Conservation (phyloP, 2,797 vertebrate species). For the Hybognathus amarus region DNA sequence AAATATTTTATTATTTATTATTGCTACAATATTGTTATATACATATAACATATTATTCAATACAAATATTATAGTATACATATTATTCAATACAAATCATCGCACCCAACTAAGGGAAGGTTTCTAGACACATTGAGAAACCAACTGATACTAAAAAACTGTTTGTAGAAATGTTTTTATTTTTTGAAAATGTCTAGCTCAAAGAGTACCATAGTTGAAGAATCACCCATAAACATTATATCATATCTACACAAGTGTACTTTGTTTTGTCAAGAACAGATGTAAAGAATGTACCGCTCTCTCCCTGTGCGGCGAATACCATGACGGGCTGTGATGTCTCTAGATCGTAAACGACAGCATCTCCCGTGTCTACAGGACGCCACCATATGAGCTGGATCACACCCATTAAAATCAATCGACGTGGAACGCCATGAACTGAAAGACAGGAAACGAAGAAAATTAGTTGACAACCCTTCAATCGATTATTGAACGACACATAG, state of each 20-base stretch:
- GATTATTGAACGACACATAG: not conserved
- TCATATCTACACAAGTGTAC: not conserved
- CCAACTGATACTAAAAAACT: too few relatives aligned
- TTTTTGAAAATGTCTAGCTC: too few relatives aligned
- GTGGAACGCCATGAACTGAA: slow-evolving; percentile 92
- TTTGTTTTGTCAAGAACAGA: not conserved
- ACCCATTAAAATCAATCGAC: slow-evolving; percentile 94
- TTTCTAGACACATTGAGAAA: too few relatives aligned
- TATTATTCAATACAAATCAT: too few relatives aligned
- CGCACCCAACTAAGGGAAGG: too few relatives aligned
- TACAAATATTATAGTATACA: too few relatives aligned
- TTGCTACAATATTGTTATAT: too few relatives aligned
- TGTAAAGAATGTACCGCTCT: slow-evolving; percentile 81
- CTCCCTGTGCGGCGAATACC: slow-evolving; percentile 88
- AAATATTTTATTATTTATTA: too few relatives aligned
- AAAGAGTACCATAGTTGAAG: too few relatives aligned
- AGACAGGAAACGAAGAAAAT: slow-evolving; percentile 15
- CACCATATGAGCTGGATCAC: slow-evolving; percentile 96
- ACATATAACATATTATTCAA: too few relatives aligned
- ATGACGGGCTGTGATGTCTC: slow-evolving; percentile 91
- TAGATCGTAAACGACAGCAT: slow-evolving; percentile 92
- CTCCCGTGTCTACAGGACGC: slow-evolving; percentile 90
- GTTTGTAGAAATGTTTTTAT: too few relatives aligned
- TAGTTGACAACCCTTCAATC: not conserved
- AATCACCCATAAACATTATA: too few relatives aligned